Percentiles rank a stretch among this genome's conserved stretches.
phyloP scores from a whole-genome alignment of 1,140 invertebrate genomes.

The Zaprionus vittiger region DNA sequence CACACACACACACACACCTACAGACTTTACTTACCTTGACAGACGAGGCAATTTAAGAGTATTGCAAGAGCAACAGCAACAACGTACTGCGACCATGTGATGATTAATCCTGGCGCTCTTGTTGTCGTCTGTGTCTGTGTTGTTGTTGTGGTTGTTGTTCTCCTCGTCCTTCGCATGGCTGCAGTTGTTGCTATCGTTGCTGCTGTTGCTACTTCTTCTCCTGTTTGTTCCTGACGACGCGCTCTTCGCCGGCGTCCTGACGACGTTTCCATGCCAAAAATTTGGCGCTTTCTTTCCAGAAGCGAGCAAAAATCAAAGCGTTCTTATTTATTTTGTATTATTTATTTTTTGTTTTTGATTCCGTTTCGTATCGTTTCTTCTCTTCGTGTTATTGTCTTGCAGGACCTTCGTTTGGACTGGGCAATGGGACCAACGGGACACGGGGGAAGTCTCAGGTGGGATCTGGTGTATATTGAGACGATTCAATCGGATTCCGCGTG shows the following conservation, averaged over 20 bases:
- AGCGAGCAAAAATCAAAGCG: slow-evolving; percentile 33
- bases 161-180: slow-evolving; percentile 22
- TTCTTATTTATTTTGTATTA: background rate
- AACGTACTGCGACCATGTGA: slow-evolving; percentile 62
- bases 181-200: slow-evolving; percentile 34
- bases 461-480: slow-evolving; percentile 26
- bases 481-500: slow-evolving; percentile 9
- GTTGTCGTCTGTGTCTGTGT: slow-evolving; percentile 21
- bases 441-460: slow-evolving; percentile 55
- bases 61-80: slow-evolving; percentile 65
- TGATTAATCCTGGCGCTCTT: slow-evolving; percentile 58
- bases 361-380: background rate
- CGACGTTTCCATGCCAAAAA: slow-evolving; percentile 50
- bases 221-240: slow-evolving; percentile 70
- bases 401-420: slow-evolving; percentile 47
- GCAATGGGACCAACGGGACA: slow-evolving; percentile 4
- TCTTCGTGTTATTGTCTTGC: slow-evolving; percentile 1
- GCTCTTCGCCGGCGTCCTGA: slow-evolving; percentile 45
- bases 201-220: slow-evolving; percentile 32
- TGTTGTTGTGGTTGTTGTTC: slow-evolving; percentile 31
- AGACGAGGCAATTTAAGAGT: slow-evolving; percentile 62
- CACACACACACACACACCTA: background rate
- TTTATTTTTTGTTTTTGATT: slow-evolving; percentile 11
- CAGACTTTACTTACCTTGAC: slow-evolving; percentile 65
- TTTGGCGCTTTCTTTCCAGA: slow-evolving; percentile 42